Evolutionary conservation across 2,797 vertebrate species (phyloP).

Genomic region (Cryptoprocta ferox): DNA sequence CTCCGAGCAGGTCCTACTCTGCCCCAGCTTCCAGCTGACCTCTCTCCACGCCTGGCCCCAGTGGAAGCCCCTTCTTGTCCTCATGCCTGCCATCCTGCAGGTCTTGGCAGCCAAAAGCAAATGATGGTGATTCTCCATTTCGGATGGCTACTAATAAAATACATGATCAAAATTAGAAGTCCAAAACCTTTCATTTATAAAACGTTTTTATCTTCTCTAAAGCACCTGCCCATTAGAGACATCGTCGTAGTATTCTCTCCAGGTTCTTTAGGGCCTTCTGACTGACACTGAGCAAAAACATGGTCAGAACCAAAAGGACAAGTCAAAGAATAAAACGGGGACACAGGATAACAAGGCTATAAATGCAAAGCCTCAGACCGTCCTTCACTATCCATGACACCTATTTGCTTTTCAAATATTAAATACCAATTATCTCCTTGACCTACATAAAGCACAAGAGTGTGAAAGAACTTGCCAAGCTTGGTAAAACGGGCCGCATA

Average conservation of each 20-base stretch:
- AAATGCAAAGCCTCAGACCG: neutral
- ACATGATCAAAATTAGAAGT: neutral
- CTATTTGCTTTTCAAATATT: conserved; percentile 53
- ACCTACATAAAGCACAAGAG: neutral
- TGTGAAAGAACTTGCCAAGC: neutral
- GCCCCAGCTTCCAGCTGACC: neutral
- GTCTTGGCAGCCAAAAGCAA: neutral
- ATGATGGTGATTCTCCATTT: neutral
- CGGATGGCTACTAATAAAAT: neutral
- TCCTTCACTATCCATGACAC: neutral
- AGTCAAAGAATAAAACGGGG: neutral
- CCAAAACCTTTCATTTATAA: neutral
- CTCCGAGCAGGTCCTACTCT: no score
- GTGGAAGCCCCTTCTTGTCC: neutral
- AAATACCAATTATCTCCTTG: conserved; percentile 35
- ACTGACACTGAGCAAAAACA: neutral
- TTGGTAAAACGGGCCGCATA: neutral
- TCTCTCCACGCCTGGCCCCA: neutral
- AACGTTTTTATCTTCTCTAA: neutral
- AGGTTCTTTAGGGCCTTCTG: neutral
- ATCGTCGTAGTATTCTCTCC: neutral
- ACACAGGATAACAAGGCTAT: neutral
- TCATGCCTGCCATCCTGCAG: accelerated
- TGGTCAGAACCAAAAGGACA: neutral
- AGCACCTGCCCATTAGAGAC: neutral